Evolutionary conservation across 2,113 vertebrate species (phyloP).

Genomic region (Garra rufa): DNA sequence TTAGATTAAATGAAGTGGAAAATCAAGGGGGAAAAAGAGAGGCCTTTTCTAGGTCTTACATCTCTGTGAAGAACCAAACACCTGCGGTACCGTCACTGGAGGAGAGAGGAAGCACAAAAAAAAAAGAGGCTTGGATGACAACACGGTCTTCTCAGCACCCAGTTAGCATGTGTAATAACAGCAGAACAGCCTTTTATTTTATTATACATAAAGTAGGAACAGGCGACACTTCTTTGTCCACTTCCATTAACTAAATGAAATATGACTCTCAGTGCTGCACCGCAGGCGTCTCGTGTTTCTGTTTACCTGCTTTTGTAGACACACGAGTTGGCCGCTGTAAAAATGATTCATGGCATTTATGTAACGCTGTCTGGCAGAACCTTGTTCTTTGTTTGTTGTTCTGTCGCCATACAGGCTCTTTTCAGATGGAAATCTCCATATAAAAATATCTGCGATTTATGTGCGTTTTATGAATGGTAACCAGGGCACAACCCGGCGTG

Average conservation of each 20-base stretch:
- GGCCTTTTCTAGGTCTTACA: constrained; percentile 66
- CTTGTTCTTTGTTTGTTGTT: constrained; percentile 38
- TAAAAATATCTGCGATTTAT: constrained; percentile 16
- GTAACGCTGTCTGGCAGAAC: constrained; percentile 41
- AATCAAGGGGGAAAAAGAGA: neutral
- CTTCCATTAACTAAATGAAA: constrained; percentile 40
- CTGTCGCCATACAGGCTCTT: constrained; percentile 23
- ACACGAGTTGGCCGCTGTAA: neutral
- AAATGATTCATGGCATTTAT: constrained; percentile 45
- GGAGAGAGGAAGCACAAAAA: constrained; percentile 59
- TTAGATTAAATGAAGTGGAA: neutral
- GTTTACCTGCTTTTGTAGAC: constrained; percentile 35
- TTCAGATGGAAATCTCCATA: constrained; percentile 46
- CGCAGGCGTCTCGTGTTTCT: constrained; percentile 25
- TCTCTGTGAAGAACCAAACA: constrained; percentile 66
- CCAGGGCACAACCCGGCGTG: constrained; percentile 9
- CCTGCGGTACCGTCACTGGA: constrained; percentile 70
- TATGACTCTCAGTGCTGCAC: neutral
- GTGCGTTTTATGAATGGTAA: constrained; percentile 21
- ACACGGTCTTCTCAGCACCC: neutral
- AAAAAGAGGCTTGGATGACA: constrained; percentile 31
- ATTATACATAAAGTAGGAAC: neutral
- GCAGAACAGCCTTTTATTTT: constrained; percentile 16
- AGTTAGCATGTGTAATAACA: neutral
- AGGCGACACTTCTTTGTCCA: neutral